Conservation (phyloP, 2,113 vertebrate species). For the Romanogobio albipinnatus region DNA sequence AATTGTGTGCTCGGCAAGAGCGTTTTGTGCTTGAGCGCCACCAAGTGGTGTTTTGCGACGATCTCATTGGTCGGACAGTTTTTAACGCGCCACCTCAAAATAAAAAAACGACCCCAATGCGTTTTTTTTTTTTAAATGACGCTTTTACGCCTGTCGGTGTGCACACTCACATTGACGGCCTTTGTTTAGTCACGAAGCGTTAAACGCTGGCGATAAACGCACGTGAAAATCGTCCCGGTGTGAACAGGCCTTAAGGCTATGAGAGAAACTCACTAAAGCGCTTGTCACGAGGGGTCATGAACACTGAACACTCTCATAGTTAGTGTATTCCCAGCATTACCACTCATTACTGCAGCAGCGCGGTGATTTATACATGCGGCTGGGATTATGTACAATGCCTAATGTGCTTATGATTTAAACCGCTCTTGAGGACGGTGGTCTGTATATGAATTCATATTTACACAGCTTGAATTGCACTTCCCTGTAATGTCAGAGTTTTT, state of each 20-base stretch:
- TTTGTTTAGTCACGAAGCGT: too few species aligned
- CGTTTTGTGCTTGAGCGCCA: too few species aligned
- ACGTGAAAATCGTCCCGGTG: too few species aligned
- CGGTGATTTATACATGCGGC: constrained; percentile 41
- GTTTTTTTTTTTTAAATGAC: too few species aligned
- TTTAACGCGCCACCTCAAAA: too few species aligned
- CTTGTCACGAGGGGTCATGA: constrained; percentile 38
- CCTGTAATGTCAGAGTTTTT: constrained; percentile 30
- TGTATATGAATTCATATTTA: constrained; percentile 50
- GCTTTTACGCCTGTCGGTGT: too few species aligned
- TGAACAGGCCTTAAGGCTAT: background rate
- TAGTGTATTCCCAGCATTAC: constrained; percentile 44
- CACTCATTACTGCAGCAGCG: constrained; percentile 24
- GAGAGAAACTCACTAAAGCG: background rate
- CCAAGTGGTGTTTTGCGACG: too few species aligned
- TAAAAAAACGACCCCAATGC: too few species aligned
- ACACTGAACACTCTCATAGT: constrained; percentile 23
- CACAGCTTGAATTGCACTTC: constrained; percentile 47
- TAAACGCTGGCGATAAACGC: too few species aligned
- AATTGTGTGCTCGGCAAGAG: too few species aligned
- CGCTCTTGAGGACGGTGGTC: constrained; percentile 33
- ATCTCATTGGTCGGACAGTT: too few species aligned
- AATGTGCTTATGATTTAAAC: constrained; percentile 50
- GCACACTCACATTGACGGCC: too few species aligned
- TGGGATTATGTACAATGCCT: constrained; percentile 46